Evolutionary conservation across 2,797 vertebrate genomes (phyloP).

Genomic region (Masticophis lateralis): DNA sequence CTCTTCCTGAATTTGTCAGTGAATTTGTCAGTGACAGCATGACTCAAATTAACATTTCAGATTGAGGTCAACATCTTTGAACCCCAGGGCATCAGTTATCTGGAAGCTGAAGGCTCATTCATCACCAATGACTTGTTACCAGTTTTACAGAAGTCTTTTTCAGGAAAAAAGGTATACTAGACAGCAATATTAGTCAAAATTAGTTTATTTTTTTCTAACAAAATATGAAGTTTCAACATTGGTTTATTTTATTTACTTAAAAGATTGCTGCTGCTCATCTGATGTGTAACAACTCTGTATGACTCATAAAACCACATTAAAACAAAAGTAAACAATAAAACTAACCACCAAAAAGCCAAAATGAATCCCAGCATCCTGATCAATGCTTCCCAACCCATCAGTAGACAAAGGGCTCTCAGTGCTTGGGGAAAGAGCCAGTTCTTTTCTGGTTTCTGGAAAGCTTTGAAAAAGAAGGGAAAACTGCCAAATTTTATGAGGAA

Average conservation of each 20-base stretch:
- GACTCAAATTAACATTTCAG: conserved; percentile 69
- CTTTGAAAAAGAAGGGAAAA: neutral
- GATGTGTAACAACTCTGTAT: neutral
- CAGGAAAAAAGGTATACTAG: conserved; percentile 78
- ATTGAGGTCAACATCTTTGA: conserved; percentile 84
- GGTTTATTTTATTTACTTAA: neutral
- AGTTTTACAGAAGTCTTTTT: conserved; percentile 79
- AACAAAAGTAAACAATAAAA: neutral
- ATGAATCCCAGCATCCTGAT: neutral
- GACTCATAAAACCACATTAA: neutral
- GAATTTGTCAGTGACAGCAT: neutral
- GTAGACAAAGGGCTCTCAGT: neutral
- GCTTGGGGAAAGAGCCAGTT: neutral
- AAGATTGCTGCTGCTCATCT: neutral
- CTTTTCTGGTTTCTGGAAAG: neutral
- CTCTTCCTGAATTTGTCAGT: neutral
- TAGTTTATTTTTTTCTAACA: neutral
- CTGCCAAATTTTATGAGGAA: neutral
- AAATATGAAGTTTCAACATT: neutral
- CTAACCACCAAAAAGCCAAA: neutral
- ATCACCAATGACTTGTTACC: conserved; percentile 84
- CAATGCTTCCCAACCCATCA: neutral
- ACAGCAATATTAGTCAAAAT: neutral
- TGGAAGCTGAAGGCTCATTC: conserved; percentile 82
- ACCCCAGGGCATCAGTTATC: conserved; percentile 79